Evolutionary conservation across 2,888 invertebrate genomes (phyloP), one percentile per base, ranked within the genome.

Genomic region (Volucella zonaria): DNA sequence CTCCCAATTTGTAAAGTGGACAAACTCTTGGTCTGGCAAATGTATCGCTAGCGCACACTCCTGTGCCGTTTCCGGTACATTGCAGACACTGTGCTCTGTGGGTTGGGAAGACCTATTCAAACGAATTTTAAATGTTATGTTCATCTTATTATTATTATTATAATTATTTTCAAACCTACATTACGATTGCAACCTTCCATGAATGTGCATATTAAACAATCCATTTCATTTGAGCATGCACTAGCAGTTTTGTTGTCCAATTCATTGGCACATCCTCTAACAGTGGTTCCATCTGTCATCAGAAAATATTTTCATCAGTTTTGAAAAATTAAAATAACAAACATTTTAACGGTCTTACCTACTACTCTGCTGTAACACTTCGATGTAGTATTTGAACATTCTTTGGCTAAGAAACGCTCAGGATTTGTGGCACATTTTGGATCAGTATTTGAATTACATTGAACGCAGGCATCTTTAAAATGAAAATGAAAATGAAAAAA

Each of bases 241-340:
- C 23, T 18, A 8, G 82, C 76, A 1, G 90, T 90, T 23, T 86
- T 52, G 18, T 89, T 90, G 54, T 89, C 88, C 87, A 91, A 87
- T 3, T 91, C 90, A 15, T 70, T 82, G 40, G 89, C 88, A 82
- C 91, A 91, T 3, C 91, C 91, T 6, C 91, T 89, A 18, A 91
- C 88, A 6, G 91, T 91, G 42, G 81, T 79, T 9, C 91, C 90
- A 87, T 89, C 91, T 91, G 38, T 38, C 1, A 8, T 18, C 43
- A 54, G 45, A 49, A 42, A 1, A 52, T 42, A 67, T 15, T 12
- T 23, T 64, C 15, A 31, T 43, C 23, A 62, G 18, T 62, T 23
- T 45, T 15, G 52, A 2, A 8, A 51, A 62, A 56, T 11, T 56
- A 8, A 54, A 11, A 9, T 42, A 45, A 40, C 18, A 18, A 42